Evolutionary conservation across 1,140 invertebrate genomes (phyloP), one percentile per base, ranked within the genome.

Genomic region (Vanessa atalanta): DNA sequence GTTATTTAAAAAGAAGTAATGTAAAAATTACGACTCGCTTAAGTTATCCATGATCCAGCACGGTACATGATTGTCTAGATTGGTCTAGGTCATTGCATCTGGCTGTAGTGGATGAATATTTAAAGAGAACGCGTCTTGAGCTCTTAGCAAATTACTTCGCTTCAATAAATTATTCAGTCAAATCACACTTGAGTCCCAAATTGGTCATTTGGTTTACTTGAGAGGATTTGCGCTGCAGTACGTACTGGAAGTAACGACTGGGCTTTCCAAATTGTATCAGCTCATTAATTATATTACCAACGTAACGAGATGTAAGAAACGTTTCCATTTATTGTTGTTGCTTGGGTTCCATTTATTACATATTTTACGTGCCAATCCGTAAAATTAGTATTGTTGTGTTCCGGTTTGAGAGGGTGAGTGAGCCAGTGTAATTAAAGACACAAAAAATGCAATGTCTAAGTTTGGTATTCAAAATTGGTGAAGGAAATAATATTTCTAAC

Each of bases 91-190:
- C 66, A 60, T 60, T 69, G 73, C 67, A 70, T 16, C 37, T 51
- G 61, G 61, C 20, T 60, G 55, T 57, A 60, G 23, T 0, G 47
- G 61, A 14, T 76, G 74, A 71, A 76, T 76, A 72, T 72, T 72
- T 76, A 72, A 76, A 48, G 14, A 65, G 64, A 23, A 70, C 68
- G 47, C 69, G 57, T 71, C 74, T 64, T 60, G 65, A 63, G 69
- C 69, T 71, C 65, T 72, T 71, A 71, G 69, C 47, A 67, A 67
- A 76, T 76, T 68, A 76, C 74, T 67, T 71, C 47, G 31, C 37
- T 23, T 61, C 47, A 47, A 8, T 71, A 71, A 71, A 50, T 64
- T 53, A 71, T 53, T 65, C 57, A 61, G 57, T 31, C 31, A 61
- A 61, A 61, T 61, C 57, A 31, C 57, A 61, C 26, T 61, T n/a